These are phyloP conservation scores for Entelurus aequoreus DNA, from an alignment of 2,113 vertebrate genomes.

Conservation along the genomic window DNA sequence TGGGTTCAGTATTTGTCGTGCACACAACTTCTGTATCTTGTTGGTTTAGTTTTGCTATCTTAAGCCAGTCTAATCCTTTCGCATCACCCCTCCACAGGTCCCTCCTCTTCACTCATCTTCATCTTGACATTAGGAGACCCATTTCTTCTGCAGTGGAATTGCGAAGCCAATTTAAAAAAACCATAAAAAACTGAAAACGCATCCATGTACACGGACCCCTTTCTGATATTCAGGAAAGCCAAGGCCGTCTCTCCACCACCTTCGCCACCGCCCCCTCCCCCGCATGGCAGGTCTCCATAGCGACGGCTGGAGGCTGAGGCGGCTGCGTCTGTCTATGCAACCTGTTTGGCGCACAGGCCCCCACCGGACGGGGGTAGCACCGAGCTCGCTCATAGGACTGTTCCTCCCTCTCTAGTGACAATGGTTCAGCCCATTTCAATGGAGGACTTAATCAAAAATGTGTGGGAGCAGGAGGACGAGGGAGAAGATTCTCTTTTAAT, in stretches of 20 bases:
- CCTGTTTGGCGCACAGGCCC: slow-evolving; percentile 89
- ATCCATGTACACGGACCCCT: slow-evolving; percentile 70
- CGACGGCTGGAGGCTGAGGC: slow-evolving; percentile 55
- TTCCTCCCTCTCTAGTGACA: slow-evolving; percentile 39
- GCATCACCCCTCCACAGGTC: slow-evolving; percentile 71
- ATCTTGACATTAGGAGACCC: slow-evolving; percentile 84
- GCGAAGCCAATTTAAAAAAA: slow-evolving; percentile 22
- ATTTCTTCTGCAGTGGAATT: slow-evolving; percentile 48
- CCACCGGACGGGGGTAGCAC: slow-evolving; percentile 75
- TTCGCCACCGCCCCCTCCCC: slow-evolving; percentile 50
- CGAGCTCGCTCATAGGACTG: slow-evolving; percentile 51
- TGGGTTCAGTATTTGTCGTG: too few relatives aligned
- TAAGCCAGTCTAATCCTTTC: slow-evolving; percentile 1
- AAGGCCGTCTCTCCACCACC: slow-evolving; percentile 80
- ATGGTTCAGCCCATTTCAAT: slow-evolving; percentile 76
- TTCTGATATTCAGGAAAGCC: slow-evolving; percentile 99
- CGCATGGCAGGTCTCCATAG: slow-evolving; percentile 81
- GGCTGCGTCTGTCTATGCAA: slow-evolving; percentile 95
- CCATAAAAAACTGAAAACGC: slow-evolving; percentile 27
- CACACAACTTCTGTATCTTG: too few relatives aligned
- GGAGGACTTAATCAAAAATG: slow-evolving; percentile 62
- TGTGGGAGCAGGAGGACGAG: slow-evolving; percentile 32
- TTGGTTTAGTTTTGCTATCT: neutral
- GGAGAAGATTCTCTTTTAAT: slow-evolving; percentile 68
- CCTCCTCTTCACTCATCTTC: slow-evolving; percentile 94